Evolutionary conservation across 2,888 invertebrate genomes (phyloP).

Genomic region (Brachynemurus nebulosus): DNA sequence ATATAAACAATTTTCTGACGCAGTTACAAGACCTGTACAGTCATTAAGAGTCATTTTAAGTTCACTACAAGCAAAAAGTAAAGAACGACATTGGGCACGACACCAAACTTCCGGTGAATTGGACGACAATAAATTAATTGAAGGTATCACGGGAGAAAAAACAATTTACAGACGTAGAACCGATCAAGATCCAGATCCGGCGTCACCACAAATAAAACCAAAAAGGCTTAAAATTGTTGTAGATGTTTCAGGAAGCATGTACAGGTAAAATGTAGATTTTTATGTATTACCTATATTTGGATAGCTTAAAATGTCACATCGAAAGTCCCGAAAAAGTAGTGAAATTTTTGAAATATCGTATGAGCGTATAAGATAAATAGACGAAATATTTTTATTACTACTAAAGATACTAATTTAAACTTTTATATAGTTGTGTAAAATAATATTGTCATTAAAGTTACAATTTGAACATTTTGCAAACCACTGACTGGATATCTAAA

Average conservation of each 20-base stretch:
- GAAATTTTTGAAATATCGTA: too few species aligned
- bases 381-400: too few species aligned
- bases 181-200: conserved; percentile 78
- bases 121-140: conserved; percentile 89
- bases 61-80: conserved; percentile 81
- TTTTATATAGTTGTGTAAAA: too few species aligned
- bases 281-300: neutral
- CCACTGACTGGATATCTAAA: too few species aligned
- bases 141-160: conserved; percentile 86
- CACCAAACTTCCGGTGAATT: conserved; percentile 93
- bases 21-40: conserved; percentile 70
- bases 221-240: conserved; percentile 75
- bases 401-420: too few species aligned
- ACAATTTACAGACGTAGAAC: conserved; percentile 75
- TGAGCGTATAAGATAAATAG: too few species aligned
- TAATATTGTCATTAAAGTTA: too few species aligned
- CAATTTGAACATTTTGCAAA: too few species aligned
- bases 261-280: conserved; percentile 39
- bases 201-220: conserved; percentile 74
- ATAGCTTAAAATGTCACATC: too few species aligned
- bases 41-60: conserved; percentile 74
- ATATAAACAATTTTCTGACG: conserved; percentile 67
- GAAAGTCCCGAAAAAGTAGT: too few species aligned
- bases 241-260: conserved; percentile 96
- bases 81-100: conserved; percentile 84